phyloP scores from a whole-genome alignment of 2,113 vertebrate species.

The Dinomys branickii region DNA sequence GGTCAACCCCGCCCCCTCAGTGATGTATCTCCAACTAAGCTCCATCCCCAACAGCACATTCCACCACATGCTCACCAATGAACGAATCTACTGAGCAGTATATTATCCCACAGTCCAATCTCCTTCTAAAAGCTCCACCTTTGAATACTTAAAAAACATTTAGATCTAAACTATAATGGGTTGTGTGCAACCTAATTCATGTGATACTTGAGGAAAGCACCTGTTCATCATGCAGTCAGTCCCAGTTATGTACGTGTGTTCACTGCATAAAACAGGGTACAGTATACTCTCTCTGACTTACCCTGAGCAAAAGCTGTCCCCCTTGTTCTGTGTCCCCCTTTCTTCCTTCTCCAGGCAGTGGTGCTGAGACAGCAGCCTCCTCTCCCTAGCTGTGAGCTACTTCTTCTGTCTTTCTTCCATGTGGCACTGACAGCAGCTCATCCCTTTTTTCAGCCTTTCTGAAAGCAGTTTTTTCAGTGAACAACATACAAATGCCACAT shows the following conservation, averaged over 20 bases:
- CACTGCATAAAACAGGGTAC: not conserved
- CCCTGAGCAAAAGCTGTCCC: not conserved
- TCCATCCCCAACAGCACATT: too few relatives aligned
- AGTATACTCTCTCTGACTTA: not conserved
- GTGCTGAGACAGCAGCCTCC: rapidly evolving
- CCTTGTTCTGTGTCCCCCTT: not conserved
- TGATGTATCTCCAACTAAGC: too few relatives aligned
- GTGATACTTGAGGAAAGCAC: not conserved
- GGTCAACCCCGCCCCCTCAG: not conserved
- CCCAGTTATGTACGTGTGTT: not conserved
- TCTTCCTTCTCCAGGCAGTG: not conserved
- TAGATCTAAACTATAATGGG: not conserved
- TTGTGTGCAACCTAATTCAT: not conserved
- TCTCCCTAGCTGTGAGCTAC: rapidly evolving
- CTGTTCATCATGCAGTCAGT: not conserved
- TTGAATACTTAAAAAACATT: not conserved
- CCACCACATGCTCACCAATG: not conserved
- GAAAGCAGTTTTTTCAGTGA: not conserved
- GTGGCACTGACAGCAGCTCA: not conserved
- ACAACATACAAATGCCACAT: not conserved
- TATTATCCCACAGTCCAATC: not conserved
- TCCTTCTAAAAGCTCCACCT: not conserved
- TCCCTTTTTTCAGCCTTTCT: not conserved
- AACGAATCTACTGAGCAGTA: not conserved
- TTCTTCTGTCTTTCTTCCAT: not conserved